phyloP scores from a whole-genome alignment of 2,113 vertebrate species.

The Panurus biarmicus region DNA sequence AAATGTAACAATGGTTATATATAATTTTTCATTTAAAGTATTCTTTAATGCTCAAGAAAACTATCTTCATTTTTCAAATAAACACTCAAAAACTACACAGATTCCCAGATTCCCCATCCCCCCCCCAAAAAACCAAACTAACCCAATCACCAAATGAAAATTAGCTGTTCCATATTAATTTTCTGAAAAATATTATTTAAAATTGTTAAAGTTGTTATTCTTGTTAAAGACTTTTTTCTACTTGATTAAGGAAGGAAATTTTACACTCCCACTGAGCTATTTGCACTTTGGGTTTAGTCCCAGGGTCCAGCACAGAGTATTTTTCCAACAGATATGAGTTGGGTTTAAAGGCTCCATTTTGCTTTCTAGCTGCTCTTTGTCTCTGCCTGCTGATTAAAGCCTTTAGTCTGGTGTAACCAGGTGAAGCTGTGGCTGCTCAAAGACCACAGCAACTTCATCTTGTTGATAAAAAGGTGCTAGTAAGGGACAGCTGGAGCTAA shows the following conservation, averaged over 20 bases:
- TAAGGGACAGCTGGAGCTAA: neutral
- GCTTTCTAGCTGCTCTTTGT: neutral
- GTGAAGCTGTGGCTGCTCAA: neutral
- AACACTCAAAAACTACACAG: neutral
- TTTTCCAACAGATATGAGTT: accelerated
- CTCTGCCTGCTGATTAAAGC: neutral
- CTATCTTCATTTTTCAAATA: neutral
- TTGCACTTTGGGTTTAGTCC: neutral
- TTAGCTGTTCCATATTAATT: neutral
- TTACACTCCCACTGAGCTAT: accelerated
- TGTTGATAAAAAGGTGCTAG: neutral
- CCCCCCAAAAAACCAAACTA: neutral
- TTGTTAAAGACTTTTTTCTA: neutral
- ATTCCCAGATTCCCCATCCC: too few relatives aligned
- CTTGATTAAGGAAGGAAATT: neutral
- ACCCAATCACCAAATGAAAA: neutral
- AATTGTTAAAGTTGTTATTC: neutral
- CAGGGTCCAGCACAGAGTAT: neutral
- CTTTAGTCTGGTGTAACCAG: neutral
- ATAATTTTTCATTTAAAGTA: neutral
- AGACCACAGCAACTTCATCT: neutral
- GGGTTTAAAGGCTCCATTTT: neutral
- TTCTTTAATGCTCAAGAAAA: neutral
- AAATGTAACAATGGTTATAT: neutral
- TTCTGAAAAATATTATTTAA: neutral